Conservation (phyloP, 2,113 vertebrate species). For the Cyanoderma ruficeps region DNA sequence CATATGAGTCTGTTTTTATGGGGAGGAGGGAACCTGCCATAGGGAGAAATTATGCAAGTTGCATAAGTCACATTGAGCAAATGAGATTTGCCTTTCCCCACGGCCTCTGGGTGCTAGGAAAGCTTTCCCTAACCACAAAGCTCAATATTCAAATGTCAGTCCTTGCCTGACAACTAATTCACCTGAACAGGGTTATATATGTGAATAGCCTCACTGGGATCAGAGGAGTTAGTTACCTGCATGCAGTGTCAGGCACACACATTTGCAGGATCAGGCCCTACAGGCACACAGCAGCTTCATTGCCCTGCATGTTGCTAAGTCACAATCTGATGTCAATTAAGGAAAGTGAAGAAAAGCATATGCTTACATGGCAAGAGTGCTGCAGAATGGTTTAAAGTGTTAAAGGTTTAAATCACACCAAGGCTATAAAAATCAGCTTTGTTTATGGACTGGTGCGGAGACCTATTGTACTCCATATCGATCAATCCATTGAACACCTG, state of each 20-base stretch:
- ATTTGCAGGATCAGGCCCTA: background rate
- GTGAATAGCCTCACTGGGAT: background rate
- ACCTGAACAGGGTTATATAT: background rate
- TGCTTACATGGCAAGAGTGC: background rate
- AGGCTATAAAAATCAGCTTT: slow-evolving; percentile 44
- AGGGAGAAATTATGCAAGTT: background rate
- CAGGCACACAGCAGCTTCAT: background rate
- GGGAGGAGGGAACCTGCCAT: background rate
- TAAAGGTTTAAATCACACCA: slow-evolving; percentile 49
- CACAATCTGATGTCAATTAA: slow-evolving; percentile 43
- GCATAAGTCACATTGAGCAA: background rate
- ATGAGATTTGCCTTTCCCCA: background rate
- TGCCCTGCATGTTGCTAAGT: background rate
- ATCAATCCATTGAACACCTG: slow-evolving; percentile 49
- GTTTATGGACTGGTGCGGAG: slow-evolving; percentile 43
- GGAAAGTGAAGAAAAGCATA: slow-evolving; percentile 20
- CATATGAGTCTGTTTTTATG: background rate
- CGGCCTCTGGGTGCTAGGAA: background rate
- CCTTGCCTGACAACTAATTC: background rate
- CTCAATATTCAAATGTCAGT: background rate
- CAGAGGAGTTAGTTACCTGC: background rate
- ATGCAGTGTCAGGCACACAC: background rate
- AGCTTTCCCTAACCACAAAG: background rate
- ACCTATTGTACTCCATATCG: slow-evolving; percentile 48
- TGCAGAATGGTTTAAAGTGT: slow-evolving; percentile 6